Conservation (phyloP, 1,140 invertebrate genomes). For the Zaprionus gabonicus region DNA sequence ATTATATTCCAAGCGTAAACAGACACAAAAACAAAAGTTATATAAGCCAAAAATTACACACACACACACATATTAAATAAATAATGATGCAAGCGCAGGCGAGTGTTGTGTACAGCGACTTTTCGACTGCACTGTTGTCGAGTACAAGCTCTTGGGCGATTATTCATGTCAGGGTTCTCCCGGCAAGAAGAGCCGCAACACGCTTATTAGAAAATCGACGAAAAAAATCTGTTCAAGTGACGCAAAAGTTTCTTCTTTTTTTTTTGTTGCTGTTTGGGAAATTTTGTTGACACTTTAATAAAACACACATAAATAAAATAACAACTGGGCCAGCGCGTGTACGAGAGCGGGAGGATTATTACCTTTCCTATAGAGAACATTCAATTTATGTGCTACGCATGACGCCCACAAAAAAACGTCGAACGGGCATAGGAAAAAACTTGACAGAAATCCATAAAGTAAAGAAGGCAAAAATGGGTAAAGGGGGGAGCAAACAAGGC, state of each 20-base stretch:
- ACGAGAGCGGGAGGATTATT: conserved; percentile 4
- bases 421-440: conserved; percentile 22
- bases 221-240: conserved; percentile 26
- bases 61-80: not conserved
- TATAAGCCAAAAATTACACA: conserved; percentile 23
- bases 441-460: conserved; percentile 47
- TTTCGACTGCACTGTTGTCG: not conserved
- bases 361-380: conserved; percentile 8
- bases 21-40: conserved; percentile 8
- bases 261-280: conserved; percentile 19
- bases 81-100: conserved; percentile 20
- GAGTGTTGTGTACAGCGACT: not conserved
- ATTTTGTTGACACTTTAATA: conserved; percentile 40
- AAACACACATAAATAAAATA: conserved; percentile 42
- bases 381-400: conserved; percentile 14
- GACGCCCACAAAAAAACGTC: conserved; percentile 3
- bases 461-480: conserved; percentile 20
- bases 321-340: conserved; percentile 19
- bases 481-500: conserved; percentile 6
- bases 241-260: conserved; percentile 40
- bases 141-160: not conserved
- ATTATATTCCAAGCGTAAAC: conserved; percentile 35
- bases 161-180: conserved; percentile 17
- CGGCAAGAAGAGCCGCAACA: conserved; percentile 1
- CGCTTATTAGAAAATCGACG: conserved; percentile 1